Evolutionary conservation across 2,888 invertebrate genomes (phyloP).

Genomic region (Mythimna loreyi): DNA sequence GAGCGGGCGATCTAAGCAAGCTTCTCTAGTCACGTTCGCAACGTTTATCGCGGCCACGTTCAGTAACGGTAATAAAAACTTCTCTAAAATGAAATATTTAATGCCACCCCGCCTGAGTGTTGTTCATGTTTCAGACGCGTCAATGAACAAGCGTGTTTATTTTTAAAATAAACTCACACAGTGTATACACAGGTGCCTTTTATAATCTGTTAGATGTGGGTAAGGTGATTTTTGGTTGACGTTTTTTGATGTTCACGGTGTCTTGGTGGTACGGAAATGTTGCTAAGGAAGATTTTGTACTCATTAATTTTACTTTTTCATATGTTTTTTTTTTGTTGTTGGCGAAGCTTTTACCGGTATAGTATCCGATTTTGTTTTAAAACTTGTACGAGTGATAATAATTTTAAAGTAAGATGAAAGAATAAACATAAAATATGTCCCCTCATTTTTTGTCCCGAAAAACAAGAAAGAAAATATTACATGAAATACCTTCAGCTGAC

Average conservation of each 20-base stretch:
- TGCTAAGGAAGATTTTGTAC: not conserved
- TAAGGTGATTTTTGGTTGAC: constrained; percentile 39
- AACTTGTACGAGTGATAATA: not conserved
- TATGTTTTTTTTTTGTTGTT: not conserved
- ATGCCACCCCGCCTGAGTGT: constrained; percentile 82
- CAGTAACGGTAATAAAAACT: constrained; percentile 88
- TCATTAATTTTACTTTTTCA: not conserved
- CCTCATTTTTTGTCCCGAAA: not conserved
- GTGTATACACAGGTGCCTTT: constrained; percentile 58
- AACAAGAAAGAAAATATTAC: not conserved
- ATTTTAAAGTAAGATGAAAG: not conserved
- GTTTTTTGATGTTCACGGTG: constrained; percentile 39
- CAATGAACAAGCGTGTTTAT: constrained; percentile 80
- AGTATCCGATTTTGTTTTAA: not conserved
- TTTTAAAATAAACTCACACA: constrained; percentile 74
- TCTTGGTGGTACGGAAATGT: constrained; percentile 16
- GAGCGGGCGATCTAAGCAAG: constrained; percentile 77
- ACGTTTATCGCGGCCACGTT: constrained; percentile 89
- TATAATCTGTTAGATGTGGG: constrained; percentile 53
- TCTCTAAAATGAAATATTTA: constrained; percentile 90
- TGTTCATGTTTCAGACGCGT: constrained; percentile 73
- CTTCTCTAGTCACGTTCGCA: constrained; percentile 87
- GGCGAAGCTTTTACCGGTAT: not conserved
- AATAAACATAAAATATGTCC: not conserved
- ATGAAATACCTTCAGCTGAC: constrained; percentile 7